Base-by-base conservation (phyloP, 2,113 vertebrate genomes). In the Tretioscincus oriximinensis region DNA sequence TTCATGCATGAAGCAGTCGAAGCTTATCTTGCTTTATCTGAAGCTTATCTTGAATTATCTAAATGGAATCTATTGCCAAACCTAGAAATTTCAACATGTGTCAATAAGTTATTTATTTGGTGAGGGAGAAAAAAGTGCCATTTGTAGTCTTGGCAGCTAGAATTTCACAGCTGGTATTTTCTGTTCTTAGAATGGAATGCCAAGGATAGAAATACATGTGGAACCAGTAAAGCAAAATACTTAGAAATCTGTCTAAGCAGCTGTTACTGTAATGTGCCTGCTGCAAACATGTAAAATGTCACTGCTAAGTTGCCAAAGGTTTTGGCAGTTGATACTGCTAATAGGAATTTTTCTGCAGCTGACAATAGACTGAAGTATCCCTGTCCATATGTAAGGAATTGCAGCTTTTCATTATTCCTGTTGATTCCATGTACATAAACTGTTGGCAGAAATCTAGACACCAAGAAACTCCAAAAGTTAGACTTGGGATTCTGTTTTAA, bases 201-300 rank as follows among this genome's bases (percentile, higher is more conserved):
- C 92, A 93, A 87, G 84, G 79, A 87, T 85, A 89, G 90, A 86
- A 93, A 90, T 80, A 80, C 18, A 29, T 22, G 21, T 85, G 88
- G 80, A 89, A 83, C 74, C 54, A 81, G 86, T 58, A 58, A 84
- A 1, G 1, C 66, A 87, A 82, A 89, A 82, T 85, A 74, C 79
- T 88, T 85, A 47, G 85, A 93, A 94, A 93, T 93, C 92, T 94
- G 94, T 86, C 92, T 67, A 75, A 93, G 91, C 95, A 96, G 91
- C 93, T 96, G 94, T 90, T 92, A 73, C 86, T 81, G 82, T 0
- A 2, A 87, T 71, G 85, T 88, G 70, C 87, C 82, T 69, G 51
- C 84, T 26, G 70, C 79, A 88, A 86, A 93, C 35, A 88, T 49
- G 47, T 79, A 90, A 87, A 94, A 86, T 0, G 18, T 26, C 83